Percentiles rank a stretch among this genome's conserved stretches.
These are phyloP conservation scores for Silurus aristotelis DNA, from an alignment of 2,797 vertebrate species.

Conservation along the genomic window DNA sequence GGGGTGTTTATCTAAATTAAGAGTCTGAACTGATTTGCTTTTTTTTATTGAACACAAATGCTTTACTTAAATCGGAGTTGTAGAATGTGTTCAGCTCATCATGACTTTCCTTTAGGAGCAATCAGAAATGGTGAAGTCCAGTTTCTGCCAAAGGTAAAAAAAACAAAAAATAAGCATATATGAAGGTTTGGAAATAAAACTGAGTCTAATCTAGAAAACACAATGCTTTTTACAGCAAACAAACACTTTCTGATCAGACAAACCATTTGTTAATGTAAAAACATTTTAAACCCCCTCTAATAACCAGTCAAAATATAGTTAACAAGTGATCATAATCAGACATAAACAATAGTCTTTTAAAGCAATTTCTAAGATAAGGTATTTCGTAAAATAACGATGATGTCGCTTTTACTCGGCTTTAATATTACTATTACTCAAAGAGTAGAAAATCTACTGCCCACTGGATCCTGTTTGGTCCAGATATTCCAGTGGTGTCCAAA, in stretches of 20 bases:
- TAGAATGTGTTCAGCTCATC: conserved; percentile 96
- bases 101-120: conserved; percentile 83
- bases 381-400: background rate
- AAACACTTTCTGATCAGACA: too few species aligned
- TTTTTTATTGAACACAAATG: conserved; percentile 49
- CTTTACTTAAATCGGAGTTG: conserved; percentile 82
- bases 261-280: too few species aligned
- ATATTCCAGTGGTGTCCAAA: background rate
- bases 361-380: too few species aligned
- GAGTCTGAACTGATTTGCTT: conserved; percentile 80
- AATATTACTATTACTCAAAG: background rate
- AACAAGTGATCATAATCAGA: too few species aligned
- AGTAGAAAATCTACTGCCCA: background rate
- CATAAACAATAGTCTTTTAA: too few species aligned
- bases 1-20: conserved; percentile 64
- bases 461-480: background rate
- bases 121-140: conserved; percentile 82
- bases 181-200: too few species aligned
- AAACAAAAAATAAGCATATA: background rate
- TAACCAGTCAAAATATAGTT: too few species aligned
- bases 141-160: conserved; percentile 77
- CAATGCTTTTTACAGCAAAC: too few species aligned
- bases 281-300: too few species aligned
- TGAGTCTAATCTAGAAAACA: too few species aligned
- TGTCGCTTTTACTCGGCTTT: background rate